Evolutionary conservation across 53 echinoderm and acorn worm genomes (phyloP).

Genomic region (Henricia sp.): DNA sequence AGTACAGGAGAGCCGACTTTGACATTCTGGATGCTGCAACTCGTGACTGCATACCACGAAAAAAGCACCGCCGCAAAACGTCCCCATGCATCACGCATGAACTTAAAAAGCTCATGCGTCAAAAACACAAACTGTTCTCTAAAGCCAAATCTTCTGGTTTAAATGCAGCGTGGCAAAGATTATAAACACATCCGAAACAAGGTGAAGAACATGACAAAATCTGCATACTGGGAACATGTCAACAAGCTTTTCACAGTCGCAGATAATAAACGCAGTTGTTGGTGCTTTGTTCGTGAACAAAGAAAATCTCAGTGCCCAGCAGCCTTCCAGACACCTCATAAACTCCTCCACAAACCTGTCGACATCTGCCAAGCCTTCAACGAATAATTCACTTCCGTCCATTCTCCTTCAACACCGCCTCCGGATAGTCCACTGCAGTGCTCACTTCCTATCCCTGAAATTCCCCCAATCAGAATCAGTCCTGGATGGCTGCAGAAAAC

Average conservation of each 20-base stretch:
- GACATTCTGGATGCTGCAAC: conserved; percentile 23
- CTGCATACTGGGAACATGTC: conserved; percentile 10
- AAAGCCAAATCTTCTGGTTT: background rate
- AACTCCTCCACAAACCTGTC: background rate
- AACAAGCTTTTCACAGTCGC: conserved; percentile 7
- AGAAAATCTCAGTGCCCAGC: conserved; percentile 5
- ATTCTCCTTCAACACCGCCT: background rate
- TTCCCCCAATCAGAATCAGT: no score
- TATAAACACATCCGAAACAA: conserved; percentile 19
- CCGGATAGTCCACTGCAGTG: background rate
- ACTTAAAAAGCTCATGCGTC: conserved; percentile 1
- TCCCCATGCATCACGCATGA: conserved; percentile 5
- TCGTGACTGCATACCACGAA: conserved; percentile 16
- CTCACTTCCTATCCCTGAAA: conserved; percentile 11
- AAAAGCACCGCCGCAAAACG: background rate
- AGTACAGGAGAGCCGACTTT: conserved; percentile 45
- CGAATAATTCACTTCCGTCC: background rate
- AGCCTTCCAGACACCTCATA: background rate
- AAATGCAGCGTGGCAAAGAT: background rate
- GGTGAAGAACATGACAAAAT: background rate
- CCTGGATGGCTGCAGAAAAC: background rate
- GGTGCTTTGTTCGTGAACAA: conserved; percentile 1
- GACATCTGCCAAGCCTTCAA: conserved; percentile 24
- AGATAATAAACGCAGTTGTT: background rate
- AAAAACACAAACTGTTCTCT: conserved; percentile 5